A percentile compares a stretch with the other conserved stretches of the same genome.
These are phyloP conservation scores for Cyclophora albipunctata DNA, from an alignment of 2,888 invertebrate genomes.

Conservation along the genomic window DNA sequence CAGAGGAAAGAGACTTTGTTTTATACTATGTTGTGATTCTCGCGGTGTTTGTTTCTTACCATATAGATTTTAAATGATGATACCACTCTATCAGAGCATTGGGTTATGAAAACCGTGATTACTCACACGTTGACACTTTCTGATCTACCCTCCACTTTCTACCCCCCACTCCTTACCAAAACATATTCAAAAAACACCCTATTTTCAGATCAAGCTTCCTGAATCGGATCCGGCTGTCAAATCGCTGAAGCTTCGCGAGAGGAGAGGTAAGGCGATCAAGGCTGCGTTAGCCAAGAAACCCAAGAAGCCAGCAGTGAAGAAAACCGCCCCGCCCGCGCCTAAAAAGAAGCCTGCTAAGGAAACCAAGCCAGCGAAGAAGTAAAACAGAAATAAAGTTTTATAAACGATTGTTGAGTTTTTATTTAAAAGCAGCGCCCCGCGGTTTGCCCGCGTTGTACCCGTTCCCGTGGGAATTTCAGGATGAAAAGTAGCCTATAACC, in stretches of 20 bases:
- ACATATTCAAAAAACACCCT: background rate
- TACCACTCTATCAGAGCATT: constrained; percentile 67
- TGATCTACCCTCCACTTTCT: constrained; percentile 25
- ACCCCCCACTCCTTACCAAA: background rate
- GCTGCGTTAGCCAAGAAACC: constrained; percentile 70
- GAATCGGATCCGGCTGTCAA: constrained; percentile 61
- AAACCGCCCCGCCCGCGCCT: constrained; percentile 59
- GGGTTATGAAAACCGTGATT: constrained; percentile 70
- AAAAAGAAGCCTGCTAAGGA: constrained; percentile 46
- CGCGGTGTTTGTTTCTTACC: too few relatives aligned
- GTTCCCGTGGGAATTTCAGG: too few relatives aligned
- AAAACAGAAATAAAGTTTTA: constrained; percentile 20
- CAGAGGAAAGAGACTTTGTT: too few relatives aligned
- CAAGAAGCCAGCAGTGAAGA: constrained; percentile 66
- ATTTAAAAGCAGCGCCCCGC: too few relatives aligned
- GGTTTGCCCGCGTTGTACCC: too few relatives aligned
- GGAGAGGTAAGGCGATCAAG: constrained; percentile 66
- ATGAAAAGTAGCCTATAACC: too few relatives aligned
- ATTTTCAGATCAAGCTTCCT: constrained; percentile 63
- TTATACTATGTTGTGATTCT: too few relatives aligned
- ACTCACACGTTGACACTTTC: constrained; percentile 65
- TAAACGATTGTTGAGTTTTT: constrained; percentile 8
- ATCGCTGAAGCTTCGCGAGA: constrained; percentile 65
- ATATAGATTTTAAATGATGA: constrained; percentile 46
- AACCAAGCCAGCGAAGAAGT: constrained; percentile 17